Base-by-base conservation (phyloP, 2,888 invertebrate species). In the Baronia brevicornis region DNA sequence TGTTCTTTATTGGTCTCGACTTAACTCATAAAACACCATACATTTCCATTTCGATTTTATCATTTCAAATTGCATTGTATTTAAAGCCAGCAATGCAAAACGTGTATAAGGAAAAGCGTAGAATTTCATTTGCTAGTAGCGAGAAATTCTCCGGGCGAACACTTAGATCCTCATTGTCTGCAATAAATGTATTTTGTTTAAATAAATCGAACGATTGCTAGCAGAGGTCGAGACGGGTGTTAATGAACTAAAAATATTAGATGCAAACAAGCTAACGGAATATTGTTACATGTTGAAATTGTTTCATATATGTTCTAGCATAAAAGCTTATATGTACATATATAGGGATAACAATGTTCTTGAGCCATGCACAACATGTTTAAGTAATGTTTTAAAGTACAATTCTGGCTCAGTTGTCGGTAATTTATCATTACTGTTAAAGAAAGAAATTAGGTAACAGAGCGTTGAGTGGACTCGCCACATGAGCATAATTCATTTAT, bases 401-500 rank as follows among this genome's bases (percentile, higher is more conserved):
- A 36, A 25, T 29, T 36, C 25, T 10, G n/a, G 18, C 23, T 23
- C n/a, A 18, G 10, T 36, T 38, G 44, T 36, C 39, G 36, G 41
- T 58, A 60, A 73, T 71, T 65, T 61, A 72, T 73, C 66, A 67
- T 57, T 54, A 46, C 32, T 43, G 34, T 44, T 51, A 58, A 66
- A 66, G 67, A 73, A 69, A 70, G 58, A 54, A 58, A 56, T 45
- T 53, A 61, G 57, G 70, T 68, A 70, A 64, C 62, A 69, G 60
- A 66, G 65, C 62, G 63, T 61, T 63, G 68, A 66, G 62, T 62
- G 67, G 61, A 41, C 65, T 59, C 62, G 56, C 60, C 59, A 63
- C 69, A 66, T 59, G 68, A 59, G 61, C 46, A 51, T 77, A 78
- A 77, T 78, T 78, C 75, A 78, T 79, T 77, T 77, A 78, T 78